Base-by-base conservation (phyloP, 2,888 invertebrate species). In the Drosophila percnosoma region DNA sequence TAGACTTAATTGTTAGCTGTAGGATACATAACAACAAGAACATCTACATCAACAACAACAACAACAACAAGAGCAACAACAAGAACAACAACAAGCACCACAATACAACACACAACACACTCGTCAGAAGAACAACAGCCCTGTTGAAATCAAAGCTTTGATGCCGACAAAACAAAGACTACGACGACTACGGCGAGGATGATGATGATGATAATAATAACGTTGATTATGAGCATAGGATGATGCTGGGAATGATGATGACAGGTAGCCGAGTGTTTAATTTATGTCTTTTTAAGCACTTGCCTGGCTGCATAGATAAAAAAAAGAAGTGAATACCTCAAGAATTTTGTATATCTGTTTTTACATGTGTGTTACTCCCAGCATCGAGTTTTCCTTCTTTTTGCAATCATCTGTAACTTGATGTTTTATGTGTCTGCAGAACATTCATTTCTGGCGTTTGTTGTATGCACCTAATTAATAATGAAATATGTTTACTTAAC, bases 201-300 rank as follows among this genome's bases (percentile, higher is more conserved):
- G 36, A 63, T 62, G 45, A 24, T 72, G 36, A 63, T 62, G 45
- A 24, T 45, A 2, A 45, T 45, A 15, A 45, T 27, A 15, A 45
- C 24, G 45, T 45, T 24, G 45, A 45, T 24, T 48, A 71, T 60
- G 62, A 45, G 42, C 21, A 54, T 61, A 61, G 51, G 78, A 66
- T 55, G 80, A 60, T 68, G 75, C 21, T 75, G 80, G 34, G 68
- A 70, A 87, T 84, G 80, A 88, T 86, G 89, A 88, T 89, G 85
- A 89, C 85, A 86, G 85, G 85, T 86, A 86, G 85, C 85, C 85
- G 74, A 87, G 87, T 86, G 89, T 86, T 86, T 86, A 86, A 86
- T 86, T 84, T 89, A 87, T 87, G 86, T 89, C 88, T 85, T 87
- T 90, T 87, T 89, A 89, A 87, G 86, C 86, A 87, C 86, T 85